phyloP scores from a whole-genome alignment of 2,113 vertebrate genomes.

The Myrmecobius fasciatus region DNA sequence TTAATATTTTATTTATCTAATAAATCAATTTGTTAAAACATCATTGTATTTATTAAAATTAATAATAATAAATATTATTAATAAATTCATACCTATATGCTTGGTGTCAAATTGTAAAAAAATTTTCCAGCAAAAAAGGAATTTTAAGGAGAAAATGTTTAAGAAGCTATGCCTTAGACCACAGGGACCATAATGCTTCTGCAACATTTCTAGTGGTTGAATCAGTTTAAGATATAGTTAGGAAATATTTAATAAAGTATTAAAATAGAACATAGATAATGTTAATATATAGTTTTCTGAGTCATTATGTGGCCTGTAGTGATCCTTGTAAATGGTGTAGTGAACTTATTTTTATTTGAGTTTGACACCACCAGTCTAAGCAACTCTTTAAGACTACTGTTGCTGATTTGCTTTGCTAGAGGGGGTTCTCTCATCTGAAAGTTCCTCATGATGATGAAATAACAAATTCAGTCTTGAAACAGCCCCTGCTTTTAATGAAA shows the following conservation, averaged over 20 bases:
- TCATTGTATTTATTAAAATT: no score
- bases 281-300: neutral
- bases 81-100: no score
- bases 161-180: no score
- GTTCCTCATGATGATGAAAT: neutral
- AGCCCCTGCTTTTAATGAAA: neutral
- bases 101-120: no score
- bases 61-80: no score
- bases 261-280: neutral
- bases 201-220: neutral
- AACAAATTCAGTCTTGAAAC: neutral
- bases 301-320: neutral
- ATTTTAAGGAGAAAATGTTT: no score
- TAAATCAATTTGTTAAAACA: no score
- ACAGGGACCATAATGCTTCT: neutral
- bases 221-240: neutral
- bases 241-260: neutral
- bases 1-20: no score
- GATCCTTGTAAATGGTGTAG: neutral
- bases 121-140: no score
- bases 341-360: neutral
- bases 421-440: neutral
- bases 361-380: neutral
- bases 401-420: neutral
- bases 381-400: neutral